Percentiles rank a stretch among this genome's conserved stretches.
These are phyloP conservation scores for Physeter macrocephalus DNA, from an alignment of 2,113 vertebrate species.

Conservation along the genomic window DNA sequence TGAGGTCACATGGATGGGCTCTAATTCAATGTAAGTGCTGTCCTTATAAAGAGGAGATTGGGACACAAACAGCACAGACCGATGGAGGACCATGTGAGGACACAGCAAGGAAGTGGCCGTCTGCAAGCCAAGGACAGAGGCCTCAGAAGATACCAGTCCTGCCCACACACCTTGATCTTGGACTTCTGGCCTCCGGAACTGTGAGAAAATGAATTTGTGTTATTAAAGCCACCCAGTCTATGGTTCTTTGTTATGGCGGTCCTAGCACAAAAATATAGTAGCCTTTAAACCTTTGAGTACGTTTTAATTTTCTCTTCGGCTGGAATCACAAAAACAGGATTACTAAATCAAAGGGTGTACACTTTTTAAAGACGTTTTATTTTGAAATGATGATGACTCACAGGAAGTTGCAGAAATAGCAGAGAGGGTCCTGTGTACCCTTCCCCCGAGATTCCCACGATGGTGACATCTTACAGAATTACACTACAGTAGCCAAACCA, in stretches of 20 bases:
- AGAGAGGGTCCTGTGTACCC: neutral
- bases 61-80: neutral
- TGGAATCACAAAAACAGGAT: neutral
- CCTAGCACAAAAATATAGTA: neutral
- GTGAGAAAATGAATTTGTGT: neutral
- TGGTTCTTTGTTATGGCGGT: rapidly evolving
- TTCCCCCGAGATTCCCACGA: neutral
- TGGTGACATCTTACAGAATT: neutral
- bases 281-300: neutral
- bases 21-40: neutral
- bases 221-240: neutral
- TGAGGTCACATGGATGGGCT: too few species aligned
- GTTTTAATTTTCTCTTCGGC: neutral
- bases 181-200: neutral
- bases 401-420: neutral
- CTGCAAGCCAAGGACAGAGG: neutral
- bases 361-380: neutral
- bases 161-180: neutral
- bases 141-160: neutral
- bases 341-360: neutral
- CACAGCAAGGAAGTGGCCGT: neutral
- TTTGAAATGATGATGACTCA: neutral
- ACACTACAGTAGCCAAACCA: too few species aligned
- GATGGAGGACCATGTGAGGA: rapidly evolving
- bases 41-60: neutral